Conservation (phyloP, 1,140 invertebrate species). For the Cherax destructor region DNA sequence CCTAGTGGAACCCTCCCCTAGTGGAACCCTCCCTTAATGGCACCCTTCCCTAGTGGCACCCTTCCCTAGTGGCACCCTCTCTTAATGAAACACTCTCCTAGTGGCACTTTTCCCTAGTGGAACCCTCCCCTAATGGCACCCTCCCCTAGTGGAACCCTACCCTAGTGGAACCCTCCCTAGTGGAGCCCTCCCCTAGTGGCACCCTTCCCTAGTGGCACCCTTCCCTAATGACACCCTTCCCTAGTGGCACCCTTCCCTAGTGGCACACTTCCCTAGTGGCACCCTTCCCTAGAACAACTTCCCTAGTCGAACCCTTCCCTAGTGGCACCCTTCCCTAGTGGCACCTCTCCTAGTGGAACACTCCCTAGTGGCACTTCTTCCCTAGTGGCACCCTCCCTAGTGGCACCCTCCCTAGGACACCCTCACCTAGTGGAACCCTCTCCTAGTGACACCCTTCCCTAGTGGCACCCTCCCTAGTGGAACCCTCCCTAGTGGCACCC, state of each 20-base stretch:
- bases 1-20: too few species aligned
- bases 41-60: too few species aligned
- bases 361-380: not conserved
- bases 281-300: not conserved
- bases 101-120: not conserved
- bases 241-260: not conserved
- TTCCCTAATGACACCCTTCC: not conserved
- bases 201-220: not conserved
- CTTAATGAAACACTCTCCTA: not conserved
- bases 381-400: too few species aligned
- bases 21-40: too few species aligned
- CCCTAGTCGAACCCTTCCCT: too few species aligned
- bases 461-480: too few species aligned
- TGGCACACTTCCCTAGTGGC: not conserved
- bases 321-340: not conserved
- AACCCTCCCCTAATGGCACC: too few species aligned
- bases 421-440: not conserved
- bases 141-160: not conserved
- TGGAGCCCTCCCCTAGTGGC: too few species aligned
- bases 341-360: not conserved
- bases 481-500: too few species aligned
- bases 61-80: not conserved
- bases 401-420: too few species aligned
- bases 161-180: not conserved
- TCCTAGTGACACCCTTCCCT: not conserved